Conservation (phyloP, 2,113 vertebrate genomes). For the Kobus ellipsiprymnus region DNA sequence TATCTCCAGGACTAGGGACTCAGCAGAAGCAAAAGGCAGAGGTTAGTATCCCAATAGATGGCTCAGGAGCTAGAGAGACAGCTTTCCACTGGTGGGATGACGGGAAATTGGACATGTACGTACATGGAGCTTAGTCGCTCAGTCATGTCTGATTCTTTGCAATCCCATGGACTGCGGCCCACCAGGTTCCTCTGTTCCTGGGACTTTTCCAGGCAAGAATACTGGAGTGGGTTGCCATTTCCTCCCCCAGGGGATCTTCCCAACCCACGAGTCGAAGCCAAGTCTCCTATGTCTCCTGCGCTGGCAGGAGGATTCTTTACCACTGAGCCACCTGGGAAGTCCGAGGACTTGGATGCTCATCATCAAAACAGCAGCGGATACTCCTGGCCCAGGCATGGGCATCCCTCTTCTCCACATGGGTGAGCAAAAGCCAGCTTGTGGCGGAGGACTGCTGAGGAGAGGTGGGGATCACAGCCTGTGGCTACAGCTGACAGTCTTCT, state of each 20-base stretch:
- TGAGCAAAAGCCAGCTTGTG: neutral
- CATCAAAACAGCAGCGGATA: neutral
- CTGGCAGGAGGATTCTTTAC: neutral
- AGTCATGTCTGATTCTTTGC: neutral
- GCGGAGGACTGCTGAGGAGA: neutral
- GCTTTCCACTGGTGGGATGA: neutral
- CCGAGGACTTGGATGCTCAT: neutral
- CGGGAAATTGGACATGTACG: rapidly evolving
- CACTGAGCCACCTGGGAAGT: neutral
- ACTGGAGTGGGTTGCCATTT: neutral
- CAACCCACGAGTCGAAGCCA: neutral
- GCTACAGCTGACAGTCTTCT: neutral
- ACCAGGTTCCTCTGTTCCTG: neutral
- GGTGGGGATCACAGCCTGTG: neutral
- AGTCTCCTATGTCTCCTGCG: neutral
- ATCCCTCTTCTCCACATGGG: neutral
- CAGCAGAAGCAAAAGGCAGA: neutral
- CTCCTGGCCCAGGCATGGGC: neutral
- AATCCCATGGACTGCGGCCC: neutral
- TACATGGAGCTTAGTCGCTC: neutral
- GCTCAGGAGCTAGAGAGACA: neutral
- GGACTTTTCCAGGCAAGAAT: neutral
- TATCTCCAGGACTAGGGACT: neutral
- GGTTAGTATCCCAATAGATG: neutral
- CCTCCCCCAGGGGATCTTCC: neutral